A percentile compares a stretch with the other conserved stretches of the same genome.
Conservation (phyloP, 2,113 vertebrate genomes). For the Colinus virginianus region DNA sequence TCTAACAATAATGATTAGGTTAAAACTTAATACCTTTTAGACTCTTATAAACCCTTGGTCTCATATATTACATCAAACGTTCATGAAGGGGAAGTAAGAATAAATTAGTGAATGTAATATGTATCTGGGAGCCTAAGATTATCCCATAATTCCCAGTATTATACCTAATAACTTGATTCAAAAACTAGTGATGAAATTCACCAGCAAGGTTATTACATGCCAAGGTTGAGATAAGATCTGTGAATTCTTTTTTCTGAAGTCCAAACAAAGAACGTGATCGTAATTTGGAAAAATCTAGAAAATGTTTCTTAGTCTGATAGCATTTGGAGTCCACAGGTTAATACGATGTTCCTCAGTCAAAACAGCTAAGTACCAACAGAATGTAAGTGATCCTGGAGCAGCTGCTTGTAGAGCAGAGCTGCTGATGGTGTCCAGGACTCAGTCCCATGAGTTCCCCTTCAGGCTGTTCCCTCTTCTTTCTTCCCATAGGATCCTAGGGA, state of each 20-base stretch:
- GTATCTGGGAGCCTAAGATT: neutral
- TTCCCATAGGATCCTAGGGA: neutral
- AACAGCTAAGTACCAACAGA: neutral
- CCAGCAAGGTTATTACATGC: slow-evolving; percentile 9
- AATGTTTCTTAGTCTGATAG: neutral
- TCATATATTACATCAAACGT: slow-evolving; percentile 7
- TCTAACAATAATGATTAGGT: slow-evolving; percentile 33
- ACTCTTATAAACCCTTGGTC: slow-evolving; percentile 19
- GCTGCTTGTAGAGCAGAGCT: neutral
- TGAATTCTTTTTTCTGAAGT: neutral
- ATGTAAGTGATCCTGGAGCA: neutral
- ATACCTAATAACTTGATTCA: slow-evolving; percentile 18
- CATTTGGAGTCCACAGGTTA: neutral
- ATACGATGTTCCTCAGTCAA: neutral
- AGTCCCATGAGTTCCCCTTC: neutral
- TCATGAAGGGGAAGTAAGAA: slow-evolving; percentile 45
- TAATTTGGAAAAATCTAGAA: slow-evolving; percentile 15
- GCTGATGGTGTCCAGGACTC: neutral
- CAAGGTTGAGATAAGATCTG: slow-evolving; percentile 16
- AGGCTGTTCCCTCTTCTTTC: neutral
- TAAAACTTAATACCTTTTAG: slow-evolving; percentile 33
- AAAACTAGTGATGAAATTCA: slow-evolving; percentile 32
- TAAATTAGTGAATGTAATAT: slow-evolving; percentile 44
- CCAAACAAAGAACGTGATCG: slow-evolving; percentile 12
- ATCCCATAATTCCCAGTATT: slow-evolving; percentile 51